Percentiles rank a stretch among this genome's conserved stretches.
phyloP scores from a whole-genome alignment of 2,888 invertebrate species.

The Mayetiola destructor region DNA sequence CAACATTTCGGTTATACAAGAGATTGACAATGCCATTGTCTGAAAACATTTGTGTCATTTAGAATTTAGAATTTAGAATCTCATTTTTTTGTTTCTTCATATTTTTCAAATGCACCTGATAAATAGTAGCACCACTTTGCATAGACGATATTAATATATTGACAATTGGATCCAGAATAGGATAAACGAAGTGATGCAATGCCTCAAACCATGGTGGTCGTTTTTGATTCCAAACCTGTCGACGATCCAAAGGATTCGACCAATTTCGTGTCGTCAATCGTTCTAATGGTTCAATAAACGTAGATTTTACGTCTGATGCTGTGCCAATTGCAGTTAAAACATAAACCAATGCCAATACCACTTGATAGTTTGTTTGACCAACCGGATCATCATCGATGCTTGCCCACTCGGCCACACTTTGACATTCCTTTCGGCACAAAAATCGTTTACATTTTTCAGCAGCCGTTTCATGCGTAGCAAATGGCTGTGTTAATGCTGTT shows the following conservation, averaged over 20 bases:
- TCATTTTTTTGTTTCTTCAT: not conserved
- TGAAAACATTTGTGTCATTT: too few relatives aligned
- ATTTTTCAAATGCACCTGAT: constrained; percentile 39
- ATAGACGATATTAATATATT: constrained; percentile 54
- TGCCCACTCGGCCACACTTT: constrained; percentile 27
- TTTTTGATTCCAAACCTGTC: constrained; percentile 71
- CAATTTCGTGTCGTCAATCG: constrained; percentile 42
- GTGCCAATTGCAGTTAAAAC: constrained; percentile 49
- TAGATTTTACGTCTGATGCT: constrained; percentile 45
- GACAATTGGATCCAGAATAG: constrained; percentile 47
- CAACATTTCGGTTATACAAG: constrained; percentile 52
- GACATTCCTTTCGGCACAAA: constrained; percentile 53
- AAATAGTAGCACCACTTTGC: constrained; percentile 62
- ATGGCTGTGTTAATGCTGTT: constrained; percentile 31
- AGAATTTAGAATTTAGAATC: too few relatives aligned
- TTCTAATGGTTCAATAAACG: constrained; percentile 48
- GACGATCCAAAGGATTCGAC: constrained; percentile 58
- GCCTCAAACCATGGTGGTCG: constrained; percentile 65
- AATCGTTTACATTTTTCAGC: constrained; percentile 47
- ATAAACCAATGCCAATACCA: constrained; percentile 48
- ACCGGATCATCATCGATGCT: constrained; percentile 26
- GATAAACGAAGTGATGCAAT: constrained; percentile 47
- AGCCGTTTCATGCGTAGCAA: constrained; percentile 32
- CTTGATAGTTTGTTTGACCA: constrained; percentile 40
- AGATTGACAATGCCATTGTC: constrained; percentile 59